phyloP scores from a whole-genome alignment of 2,113 vertebrate genomes.

The Procavia capensis region DNA sequence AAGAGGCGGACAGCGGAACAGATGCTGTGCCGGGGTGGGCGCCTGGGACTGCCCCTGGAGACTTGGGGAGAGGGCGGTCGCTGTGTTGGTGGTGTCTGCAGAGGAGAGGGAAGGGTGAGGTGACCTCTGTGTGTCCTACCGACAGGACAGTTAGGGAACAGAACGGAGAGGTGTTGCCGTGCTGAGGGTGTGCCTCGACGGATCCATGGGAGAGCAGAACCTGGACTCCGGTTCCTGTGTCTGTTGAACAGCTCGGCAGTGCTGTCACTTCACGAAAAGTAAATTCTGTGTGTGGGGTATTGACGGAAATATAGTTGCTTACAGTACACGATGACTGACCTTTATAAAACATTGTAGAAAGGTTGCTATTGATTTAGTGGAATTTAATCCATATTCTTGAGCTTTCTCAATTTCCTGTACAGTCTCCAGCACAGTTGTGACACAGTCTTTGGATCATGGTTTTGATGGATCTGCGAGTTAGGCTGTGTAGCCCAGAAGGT shows the following conservation, averaged over 20 bases:
- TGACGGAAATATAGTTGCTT: not conserved
- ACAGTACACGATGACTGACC: not conserved
- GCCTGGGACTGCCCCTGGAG: not conserved
- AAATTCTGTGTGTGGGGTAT: not conserved
- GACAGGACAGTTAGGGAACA: not conserved
- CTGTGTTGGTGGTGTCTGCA: not conserved
- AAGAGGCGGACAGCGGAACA: not conserved
- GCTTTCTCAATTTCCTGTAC: constrained; percentile 3
- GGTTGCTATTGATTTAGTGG: constrained; percentile 2
- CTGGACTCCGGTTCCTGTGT: not conserved
- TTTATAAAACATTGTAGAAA: constrained; percentile 19
- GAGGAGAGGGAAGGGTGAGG: not conserved
- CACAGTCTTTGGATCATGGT: not conserved
- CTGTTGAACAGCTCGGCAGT: not conserved
- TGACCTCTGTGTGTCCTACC: not conserved
- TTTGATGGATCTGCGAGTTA: not conserved
- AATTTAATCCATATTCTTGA: not conserved
- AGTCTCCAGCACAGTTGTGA: not conserved
- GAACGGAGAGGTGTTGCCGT: not conserved
- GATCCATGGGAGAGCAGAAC: not conserved
- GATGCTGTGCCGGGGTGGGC: not conserved
- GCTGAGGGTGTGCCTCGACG: not conserved
- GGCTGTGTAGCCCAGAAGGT: not conserved
- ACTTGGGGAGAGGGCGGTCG: not conserved
- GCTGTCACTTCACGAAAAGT: not conserved